Evolutionary conservation across 2,888 invertebrate species (phyloP).

Genomic region (Hydroisotoma schaefferi): DNA sequence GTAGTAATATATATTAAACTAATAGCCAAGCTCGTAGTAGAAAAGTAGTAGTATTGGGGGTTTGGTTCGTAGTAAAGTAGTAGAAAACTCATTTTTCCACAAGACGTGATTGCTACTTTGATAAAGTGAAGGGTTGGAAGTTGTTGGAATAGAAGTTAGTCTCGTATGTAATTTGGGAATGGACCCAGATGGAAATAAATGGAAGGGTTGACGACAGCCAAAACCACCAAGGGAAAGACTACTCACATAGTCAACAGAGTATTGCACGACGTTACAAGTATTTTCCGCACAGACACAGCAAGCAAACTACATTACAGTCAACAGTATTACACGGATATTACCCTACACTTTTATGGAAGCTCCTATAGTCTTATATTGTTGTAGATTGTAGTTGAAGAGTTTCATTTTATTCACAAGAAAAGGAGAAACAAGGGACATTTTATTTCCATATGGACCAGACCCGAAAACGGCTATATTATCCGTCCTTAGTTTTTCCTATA

Average conservation of each 20-base stretch:
- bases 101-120: conserved; percentile 14
- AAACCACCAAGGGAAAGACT: conserved; percentile 14
- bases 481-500: background rate
- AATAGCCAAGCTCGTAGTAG: background rate
- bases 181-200: conserved; percentile 16
- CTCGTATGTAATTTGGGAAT: conserved; percentile 14
- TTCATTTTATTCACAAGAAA: background rate
- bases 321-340: conserved; percentile 5
- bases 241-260: background rate
- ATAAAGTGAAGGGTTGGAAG: conserved; percentile 15
- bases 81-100: conserved; percentile 7
- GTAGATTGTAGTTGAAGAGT: no score
- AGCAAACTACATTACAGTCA: no score
- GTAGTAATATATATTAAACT: no score
- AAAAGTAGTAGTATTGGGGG: background rate
- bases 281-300: no score
- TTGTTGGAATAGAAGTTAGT: conserved; percentile 8
- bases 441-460: conserved; percentile 13
- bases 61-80: background rate
- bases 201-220: conserved; percentile 14
- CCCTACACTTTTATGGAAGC: background rate
- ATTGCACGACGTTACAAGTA: conserved; percentile 6
- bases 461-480: no score
- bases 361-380: no score
- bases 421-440: conserved; percentile 6